Evolutionary conservation across 2,797 vertebrate genomes (phyloP).

Genomic region (Xenentodon cancila): DNA sequence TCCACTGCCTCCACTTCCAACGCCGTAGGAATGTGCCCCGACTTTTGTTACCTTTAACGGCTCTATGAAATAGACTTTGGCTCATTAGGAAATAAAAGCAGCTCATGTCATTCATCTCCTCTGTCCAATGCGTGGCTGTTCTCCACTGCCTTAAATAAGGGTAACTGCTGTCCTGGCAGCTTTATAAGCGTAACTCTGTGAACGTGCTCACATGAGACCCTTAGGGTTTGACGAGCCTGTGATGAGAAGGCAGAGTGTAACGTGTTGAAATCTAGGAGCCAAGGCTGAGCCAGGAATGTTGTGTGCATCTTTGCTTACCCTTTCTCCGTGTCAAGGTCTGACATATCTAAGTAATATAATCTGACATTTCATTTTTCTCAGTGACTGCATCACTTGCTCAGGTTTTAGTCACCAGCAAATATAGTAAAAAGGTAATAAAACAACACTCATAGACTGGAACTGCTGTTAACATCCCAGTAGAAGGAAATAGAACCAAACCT

Average conservation of each 20-base stretch:
- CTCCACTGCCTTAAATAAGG: not conserved
- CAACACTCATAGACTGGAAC: too few species aligned
- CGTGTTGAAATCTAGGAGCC: constrained; percentile 36
- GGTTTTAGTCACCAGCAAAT: too few species aligned
- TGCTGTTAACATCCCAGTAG: too few species aligned
- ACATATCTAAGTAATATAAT: constrained; percentile 25
- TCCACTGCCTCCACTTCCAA: too few species aligned
- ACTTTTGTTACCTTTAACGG: too few species aligned
- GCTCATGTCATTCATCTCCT: not conserved
- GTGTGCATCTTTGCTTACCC: constrained; percentile 8
- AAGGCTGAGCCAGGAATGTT: constrained; percentile 11
- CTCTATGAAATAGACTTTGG: too few species aligned
- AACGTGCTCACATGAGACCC: not conserved
- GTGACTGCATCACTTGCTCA: too few species aligned
- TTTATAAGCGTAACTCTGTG: not conserved
- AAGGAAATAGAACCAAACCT: too few species aligned
- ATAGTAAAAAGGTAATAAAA: too few species aligned
- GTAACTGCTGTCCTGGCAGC: not conserved
- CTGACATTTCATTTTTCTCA: constrained; percentile 44
- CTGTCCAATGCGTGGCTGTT: constrained; percentile 1
- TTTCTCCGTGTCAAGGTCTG: constrained; percentile 12
- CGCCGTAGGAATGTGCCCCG: too few species aligned
- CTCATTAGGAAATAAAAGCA: too few species aligned
- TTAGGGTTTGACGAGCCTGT: not conserved
- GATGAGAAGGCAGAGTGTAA: constrained; percentile 7